phyloP scores from a whole-genome alignment of 2,888 invertebrate genomes.

The Parapristionchus giblindavisi region DNA sequence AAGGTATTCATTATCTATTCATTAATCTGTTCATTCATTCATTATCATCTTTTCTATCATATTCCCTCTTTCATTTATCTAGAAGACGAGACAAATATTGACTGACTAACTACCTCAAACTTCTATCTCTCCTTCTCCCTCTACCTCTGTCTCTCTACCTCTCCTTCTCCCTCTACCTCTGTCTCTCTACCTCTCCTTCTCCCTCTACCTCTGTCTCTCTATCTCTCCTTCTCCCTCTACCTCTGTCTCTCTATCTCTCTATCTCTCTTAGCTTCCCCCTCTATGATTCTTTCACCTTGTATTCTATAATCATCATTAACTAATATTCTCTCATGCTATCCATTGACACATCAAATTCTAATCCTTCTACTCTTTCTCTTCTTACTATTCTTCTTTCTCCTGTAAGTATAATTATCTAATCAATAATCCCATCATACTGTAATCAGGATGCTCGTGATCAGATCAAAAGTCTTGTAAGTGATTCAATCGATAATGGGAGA shows the following conservation, averaged over 20 bases:
- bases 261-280: not conserved
- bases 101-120: not conserved
- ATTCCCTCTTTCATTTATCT: not conserved
- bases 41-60: not conserved
- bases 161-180: not conserved
- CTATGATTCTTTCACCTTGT: not conserved
- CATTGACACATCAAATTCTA: not conserved
- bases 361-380: not conserved
- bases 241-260: not conserved
- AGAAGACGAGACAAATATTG: too few relatives aligned
- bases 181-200: not conserved
- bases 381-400: constrained; percentile 21
- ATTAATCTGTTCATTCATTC: too few relatives aligned
- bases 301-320: not conserved
- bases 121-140: constrained; percentile 7
- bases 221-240: constrained; percentile 1
- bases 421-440: too few relatives aligned
- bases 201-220: not conserved
- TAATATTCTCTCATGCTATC: not conserved
- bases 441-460: not conserved
- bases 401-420: too few relatives aligned
- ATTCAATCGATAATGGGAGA: constrained; percentile 12
- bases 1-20: constrained; percentile 26
- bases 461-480: not conserved
- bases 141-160: not conserved